Conservation (phyloP, 2,888 invertebrate genomes). For the Taphrorychus bicolor region DNA sequence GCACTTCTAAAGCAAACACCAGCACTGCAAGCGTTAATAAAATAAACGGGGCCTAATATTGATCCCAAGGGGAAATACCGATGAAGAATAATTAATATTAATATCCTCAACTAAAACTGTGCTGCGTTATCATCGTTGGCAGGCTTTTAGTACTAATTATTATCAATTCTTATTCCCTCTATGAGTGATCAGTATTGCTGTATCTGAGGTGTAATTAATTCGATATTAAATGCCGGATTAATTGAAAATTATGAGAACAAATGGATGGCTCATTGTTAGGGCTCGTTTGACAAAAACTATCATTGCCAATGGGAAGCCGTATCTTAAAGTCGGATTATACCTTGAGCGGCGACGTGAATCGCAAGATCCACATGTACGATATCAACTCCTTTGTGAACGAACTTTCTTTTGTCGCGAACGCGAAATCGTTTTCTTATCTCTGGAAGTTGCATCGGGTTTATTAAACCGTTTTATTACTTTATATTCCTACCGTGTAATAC, state of each 20-base stretch:
- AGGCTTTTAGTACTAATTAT: too few relatives aligned
- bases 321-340: constrained; percentile 28
- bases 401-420: constrained; percentile 26
- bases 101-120: too few relatives aligned
- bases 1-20: too few relatives aligned
- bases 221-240: too few relatives aligned
- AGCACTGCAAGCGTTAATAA: too few relatives aligned
- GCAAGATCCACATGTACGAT: constrained; percentile 27
- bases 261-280: background rate
- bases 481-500: constrained; percentile 5
- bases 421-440: constrained; percentile 22
- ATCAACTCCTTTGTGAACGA: constrained; percentile 25
- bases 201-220: too few relatives aligned
- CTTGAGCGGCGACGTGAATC: constrained; percentile 22
- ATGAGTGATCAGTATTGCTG: too few relatives aligned
- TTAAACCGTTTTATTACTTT: constrained; percentile 23
- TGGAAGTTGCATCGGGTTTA: constrained; percentile 16
- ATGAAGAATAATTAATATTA: too few relatives aligned
- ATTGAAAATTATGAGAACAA: background rate
- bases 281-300: constrained; percentile 8
- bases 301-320: constrained; percentile 9
- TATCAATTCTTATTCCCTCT: too few relatives aligned
- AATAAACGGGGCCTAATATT: too few relatives aligned
- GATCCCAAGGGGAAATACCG: too few relatives aligned
- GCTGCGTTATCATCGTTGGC: too few relatives aligned